A percentile compares a stretch with the other conserved stretches of the same genome.
These are phyloP conservation scores for Nothocercus nigrocapillus DNA, from an alignment of 2,113 vertebrate genomes.

Conservation along the genomic window DNA sequence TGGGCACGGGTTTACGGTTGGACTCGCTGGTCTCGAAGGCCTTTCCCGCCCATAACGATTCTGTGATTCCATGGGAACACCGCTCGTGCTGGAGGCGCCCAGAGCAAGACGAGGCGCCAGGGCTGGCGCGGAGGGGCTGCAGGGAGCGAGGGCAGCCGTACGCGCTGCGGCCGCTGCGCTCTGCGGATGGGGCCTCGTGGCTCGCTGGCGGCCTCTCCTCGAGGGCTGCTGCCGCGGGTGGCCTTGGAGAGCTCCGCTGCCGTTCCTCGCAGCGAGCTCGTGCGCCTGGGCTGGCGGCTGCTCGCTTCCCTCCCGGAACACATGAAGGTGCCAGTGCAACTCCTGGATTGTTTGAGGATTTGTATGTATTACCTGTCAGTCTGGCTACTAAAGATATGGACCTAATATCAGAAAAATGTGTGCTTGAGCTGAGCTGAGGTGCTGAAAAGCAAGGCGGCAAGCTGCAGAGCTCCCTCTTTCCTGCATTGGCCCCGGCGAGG, in stretches of 20 bases:
- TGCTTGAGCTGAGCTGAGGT: neutral
- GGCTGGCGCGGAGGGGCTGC: neutral
- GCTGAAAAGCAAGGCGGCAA: neutral
- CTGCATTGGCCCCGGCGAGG: too few relatives aligned
- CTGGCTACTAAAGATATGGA: accelerated
- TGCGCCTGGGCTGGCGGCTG: neutral
- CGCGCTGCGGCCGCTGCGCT: too few relatives aligned
- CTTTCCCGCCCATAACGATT: too few relatives aligned
- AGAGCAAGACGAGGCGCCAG: neutral
- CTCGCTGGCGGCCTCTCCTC: too few relatives aligned
- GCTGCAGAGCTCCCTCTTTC: too few relatives aligned
- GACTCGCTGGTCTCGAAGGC: too few relatives aligned
- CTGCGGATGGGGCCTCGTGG: too few relatives aligned
- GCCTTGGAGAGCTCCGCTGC: neutral
- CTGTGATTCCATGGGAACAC: too few relatives aligned
- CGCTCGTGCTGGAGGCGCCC: accelerated
- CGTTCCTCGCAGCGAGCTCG: neutral
- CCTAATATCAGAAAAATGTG: neutral
- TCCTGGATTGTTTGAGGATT: neutral
- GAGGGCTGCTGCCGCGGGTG: too few relatives aligned
- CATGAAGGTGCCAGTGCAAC: neutral
- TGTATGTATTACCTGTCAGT: neutral
- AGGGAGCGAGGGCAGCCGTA: too few relatives aligned
- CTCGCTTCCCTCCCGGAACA: neutral
- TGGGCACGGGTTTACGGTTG: too few relatives aligned